phyloP scores from a whole-genome alignment of 2,113 vertebrate genomes.

The Nipponia nippon region DNA sequence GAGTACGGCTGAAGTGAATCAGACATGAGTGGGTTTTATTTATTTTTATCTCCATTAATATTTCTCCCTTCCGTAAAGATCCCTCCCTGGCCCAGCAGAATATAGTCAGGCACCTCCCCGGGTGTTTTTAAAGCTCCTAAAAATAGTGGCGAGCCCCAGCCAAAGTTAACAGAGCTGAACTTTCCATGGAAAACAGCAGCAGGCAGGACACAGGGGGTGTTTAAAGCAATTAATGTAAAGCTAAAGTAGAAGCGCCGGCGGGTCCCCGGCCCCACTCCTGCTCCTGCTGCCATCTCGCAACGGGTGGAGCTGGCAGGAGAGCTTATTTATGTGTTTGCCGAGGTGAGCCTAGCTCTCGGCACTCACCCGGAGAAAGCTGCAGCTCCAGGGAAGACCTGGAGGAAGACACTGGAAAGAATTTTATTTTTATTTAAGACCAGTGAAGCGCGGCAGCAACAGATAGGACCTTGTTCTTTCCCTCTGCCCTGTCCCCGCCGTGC shows the following conservation, averaged over 20 bases:
- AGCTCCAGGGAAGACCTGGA: background rate
- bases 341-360: background rate
- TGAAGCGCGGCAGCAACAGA: background rate
- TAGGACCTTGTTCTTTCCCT: background rate
- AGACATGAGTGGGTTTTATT: background rate
- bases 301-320: background rate
- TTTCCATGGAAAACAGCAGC: constrained; percentile 66
- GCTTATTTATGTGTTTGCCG: background rate
- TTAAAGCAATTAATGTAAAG: constrained; percentile 44
- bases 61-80: constrained; percentile 25
- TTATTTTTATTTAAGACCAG: background rate
- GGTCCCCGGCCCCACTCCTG: background rate
- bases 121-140: constrained; percentile 66
- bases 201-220: constrained; percentile 5
- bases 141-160: constrained; percentile 51
- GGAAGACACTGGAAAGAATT: constrained; percentile 18
- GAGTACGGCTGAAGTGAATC: background rate
- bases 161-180: constrained; percentile 68
- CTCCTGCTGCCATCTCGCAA: background rate
- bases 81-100: constrained; percentile 22
- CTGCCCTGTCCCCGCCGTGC: background rate
- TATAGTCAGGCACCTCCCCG: constrained; percentile 51
- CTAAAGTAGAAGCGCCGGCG: background rate
- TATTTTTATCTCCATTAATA: constrained; percentile 16
- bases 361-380: background rate